Percentiles rank a stretch among this genome's conserved stretches.
These are phyloP conservation scores for Acrocephalus scirpaceus DNA, from an alignment of 2,797 vertebrate species.

Conservation along the genomic window DNA sequence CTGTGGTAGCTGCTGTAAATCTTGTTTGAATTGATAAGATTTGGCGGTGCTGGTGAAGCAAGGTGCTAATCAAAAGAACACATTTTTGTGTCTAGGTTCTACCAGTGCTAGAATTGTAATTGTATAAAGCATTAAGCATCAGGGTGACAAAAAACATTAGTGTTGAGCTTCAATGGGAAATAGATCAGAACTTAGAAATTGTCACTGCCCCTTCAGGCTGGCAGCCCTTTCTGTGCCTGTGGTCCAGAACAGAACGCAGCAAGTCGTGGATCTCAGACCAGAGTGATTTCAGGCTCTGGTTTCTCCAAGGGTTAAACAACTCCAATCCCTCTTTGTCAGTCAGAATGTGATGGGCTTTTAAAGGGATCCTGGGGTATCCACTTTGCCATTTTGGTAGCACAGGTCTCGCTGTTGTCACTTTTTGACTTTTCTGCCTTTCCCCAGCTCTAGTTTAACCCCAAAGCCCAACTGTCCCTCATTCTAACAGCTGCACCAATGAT, in stretches of 20 bases:
- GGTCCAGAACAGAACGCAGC: neutral
- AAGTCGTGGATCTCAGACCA: neutral
- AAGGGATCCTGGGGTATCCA: neutral
- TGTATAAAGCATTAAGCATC: neutral
- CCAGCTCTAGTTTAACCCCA: neutral
- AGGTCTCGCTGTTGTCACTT: rapidly evolving
- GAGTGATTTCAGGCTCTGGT: neutral
- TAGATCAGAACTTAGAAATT: neutral
- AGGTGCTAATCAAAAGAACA: neutral
- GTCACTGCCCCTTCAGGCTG: neutral
- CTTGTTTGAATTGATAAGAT: neutral
- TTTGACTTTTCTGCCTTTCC: neutral
- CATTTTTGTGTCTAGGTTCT: neutral
- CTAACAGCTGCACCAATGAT: neutral
- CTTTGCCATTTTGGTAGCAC: neutral
- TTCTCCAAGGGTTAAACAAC: conserved; percentile 39
- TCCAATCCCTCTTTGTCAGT: neutral
- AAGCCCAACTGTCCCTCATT: neutral
- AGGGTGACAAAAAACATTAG: neutral
- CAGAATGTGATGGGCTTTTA: neutral
- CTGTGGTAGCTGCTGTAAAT: neutral
- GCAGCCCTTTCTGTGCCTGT: neutral
- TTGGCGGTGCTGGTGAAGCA: neutral
- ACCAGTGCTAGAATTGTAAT: neutral
- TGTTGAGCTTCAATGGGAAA: neutral